Conservation (phyloP, 2,888 invertebrate species). For the Sthenelais limicola region DNA sequence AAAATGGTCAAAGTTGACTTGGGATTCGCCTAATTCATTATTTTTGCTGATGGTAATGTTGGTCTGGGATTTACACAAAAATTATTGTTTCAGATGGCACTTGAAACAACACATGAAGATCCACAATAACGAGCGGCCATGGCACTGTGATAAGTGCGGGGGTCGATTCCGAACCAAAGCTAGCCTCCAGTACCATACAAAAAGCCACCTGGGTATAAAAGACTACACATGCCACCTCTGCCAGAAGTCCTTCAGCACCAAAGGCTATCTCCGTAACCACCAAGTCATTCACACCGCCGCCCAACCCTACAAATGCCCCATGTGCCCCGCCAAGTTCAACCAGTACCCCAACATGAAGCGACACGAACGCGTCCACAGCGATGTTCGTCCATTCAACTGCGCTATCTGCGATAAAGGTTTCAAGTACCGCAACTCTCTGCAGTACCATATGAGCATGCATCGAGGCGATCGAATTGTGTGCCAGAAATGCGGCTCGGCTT, state of each 20-base stretch:
- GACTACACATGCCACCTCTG: slow-evolving; percentile 43
- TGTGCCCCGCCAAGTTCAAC: slow-evolving; percentile 45
- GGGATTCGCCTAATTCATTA: too few relatives aligned
- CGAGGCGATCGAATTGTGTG: slow-evolving; percentile 36
- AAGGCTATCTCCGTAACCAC: slow-evolving; percentile 45
- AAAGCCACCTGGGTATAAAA: slow-evolving; percentile 48
- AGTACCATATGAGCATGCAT: slow-evolving; percentile 49
- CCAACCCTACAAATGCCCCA: slow-evolving; percentile 44
- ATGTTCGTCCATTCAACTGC: slow-evolving; percentile 42
- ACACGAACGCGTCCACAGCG: slow-evolving; percentile 47
- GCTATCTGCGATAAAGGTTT: slow-evolving; percentile 41
- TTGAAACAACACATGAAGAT: slow-evolving; percentile 47
- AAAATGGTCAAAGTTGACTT: too few relatives aligned
- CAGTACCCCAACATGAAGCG: slow-evolving; percentile 48
- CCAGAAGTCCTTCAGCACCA: slow-evolving; percentile 46
- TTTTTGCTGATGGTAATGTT: too few relatives aligned
- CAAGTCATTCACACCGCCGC: slow-evolving; percentile 47
- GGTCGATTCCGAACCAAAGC: slow-evolving; percentile 46
- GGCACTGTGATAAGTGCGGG: slow-evolving; percentile 42
- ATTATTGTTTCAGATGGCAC: slow-evolving; percentile 44
- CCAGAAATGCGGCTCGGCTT: slow-evolving; percentile 42
- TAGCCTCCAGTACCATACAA: slow-evolving; percentile 45
- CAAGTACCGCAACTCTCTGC: slow-evolving; percentile 50
- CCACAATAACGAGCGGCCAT: slow-evolving; percentile 46
- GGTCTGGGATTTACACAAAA: too few relatives aligned